Base-by-base conservation (phyloP, 2,888 invertebrate species). In the Argyresthia albistria region DNA sequence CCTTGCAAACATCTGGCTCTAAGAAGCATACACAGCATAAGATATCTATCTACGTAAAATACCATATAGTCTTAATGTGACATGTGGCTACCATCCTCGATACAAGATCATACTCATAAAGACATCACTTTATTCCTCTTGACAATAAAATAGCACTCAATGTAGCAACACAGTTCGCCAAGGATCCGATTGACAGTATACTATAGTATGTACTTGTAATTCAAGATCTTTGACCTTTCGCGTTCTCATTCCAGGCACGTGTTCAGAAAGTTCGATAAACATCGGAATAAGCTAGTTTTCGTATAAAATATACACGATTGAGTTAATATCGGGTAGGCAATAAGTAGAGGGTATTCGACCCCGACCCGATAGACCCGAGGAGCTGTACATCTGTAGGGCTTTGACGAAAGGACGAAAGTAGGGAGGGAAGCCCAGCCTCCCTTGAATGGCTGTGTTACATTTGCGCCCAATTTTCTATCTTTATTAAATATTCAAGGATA, bases 61-160 rank as follows among this genome's bases (percentile, higher is more conserved):
- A 25, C 25, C 2, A 25, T 39, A 39, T 39, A n/a, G 9, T 3
- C 8, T 2, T 65, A 64, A 70, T 66, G 70, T 71, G 69, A 80
- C 84, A 86, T 84, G 76, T 86, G 84, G 80, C 64, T 63, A 70
- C 77, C 84, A 84, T 69, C 72, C 80, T 66, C 64, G 59, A 61
- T 61, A 66, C 60, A 61, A 67, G 8, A 16, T 16, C 36, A 35
- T 47, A 57, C 53, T 55, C 57, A 25, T 25, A 25, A 25, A n/a
- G 57, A 47, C 36, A 4, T 59, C 50, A 56, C 12, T 49, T n/a
- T 49, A 37, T n/a, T 37, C 2, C 12, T 49, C n/a, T 37, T 37
- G 12, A 37, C 36, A 37, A 47, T 47, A 14, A 47, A 47, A n/a
- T 39, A 11, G n/a, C 39, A 39, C 2, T 11, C n/a, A 14, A 47